phyloP scores from a whole-genome alignment of 2,888 invertebrate genomes.

The Cosmia trapezina region DNA sequence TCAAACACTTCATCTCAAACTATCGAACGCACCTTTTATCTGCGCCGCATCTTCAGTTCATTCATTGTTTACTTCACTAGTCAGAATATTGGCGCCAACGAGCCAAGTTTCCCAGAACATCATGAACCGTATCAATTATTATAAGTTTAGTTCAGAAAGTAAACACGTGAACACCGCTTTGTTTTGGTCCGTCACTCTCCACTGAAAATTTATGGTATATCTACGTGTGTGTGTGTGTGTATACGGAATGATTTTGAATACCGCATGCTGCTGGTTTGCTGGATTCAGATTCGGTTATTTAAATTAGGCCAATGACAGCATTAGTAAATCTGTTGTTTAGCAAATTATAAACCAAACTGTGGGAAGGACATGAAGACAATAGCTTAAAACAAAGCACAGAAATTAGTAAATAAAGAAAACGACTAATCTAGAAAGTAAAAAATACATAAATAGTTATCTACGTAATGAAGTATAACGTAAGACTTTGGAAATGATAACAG shows the following conservation, averaged over 20 bases:
- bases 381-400: background rate
- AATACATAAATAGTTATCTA: background rate
- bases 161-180: constrained; percentile 59
- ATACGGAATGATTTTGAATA: constrained; percentile 44
- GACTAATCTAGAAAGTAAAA: background rate
- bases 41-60: constrained; percentile 60
- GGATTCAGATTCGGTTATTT: constrained; percentile 28
- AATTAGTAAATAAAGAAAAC: background rate
- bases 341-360: constrained; percentile 1
- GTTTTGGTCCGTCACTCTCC: constrained; percentile 59
- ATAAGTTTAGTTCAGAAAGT: constrained; percentile 64
- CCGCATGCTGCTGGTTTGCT: constrained; percentile 12
- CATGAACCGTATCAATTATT: constrained; percentile 65
- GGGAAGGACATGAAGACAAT: background rate
- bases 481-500: too few species aligned
- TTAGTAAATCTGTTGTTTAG: constrained; percentile 23
- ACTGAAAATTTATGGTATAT: constrained; percentile 50
- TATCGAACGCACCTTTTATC: constrained; percentile 55
- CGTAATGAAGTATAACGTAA: background rate
- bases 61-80: constrained; percentile 68
- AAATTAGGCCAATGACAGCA: constrained; percentile 31
- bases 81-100: constrained; percentile 73
- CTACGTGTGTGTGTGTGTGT: constrained; percentile 40
- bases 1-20: constrained; percentile 19
- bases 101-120: constrained; percentile 69